phyloP scores from a whole-genome alignment of 2,797 vertebrate genomes.

The Danio tinwini region DNA sequence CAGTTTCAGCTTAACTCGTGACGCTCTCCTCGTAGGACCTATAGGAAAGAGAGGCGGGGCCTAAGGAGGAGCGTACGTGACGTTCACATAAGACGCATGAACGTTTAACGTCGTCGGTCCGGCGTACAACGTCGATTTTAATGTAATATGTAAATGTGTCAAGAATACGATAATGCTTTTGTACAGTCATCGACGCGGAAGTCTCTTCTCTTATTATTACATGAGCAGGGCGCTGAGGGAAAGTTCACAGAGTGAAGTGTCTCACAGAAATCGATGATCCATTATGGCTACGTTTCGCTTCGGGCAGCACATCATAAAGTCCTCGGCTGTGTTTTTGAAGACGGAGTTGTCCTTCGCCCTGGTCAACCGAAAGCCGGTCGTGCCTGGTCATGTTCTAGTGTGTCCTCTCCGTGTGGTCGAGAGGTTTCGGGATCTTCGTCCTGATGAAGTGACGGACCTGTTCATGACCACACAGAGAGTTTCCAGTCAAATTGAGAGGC shows the following conservation, averaged over 20 bases:
- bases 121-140: not conserved
- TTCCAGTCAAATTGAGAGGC: too few relatives aligned
- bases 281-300: slow-evolving; percentile 74
- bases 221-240: too few relatives aligned
- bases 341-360: slow-evolving; percentile 87
- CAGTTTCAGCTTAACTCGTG: not conserved
- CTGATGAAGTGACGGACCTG: too few relatives aligned
- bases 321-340: slow-evolving; percentile 83
- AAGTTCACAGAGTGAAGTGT: too few relatives aligned
- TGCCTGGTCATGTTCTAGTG: slow-evolving; percentile 74
- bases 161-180: too few relatives aligned
- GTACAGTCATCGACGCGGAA: too few relatives aligned
- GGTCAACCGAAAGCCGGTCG: slow-evolving; percentile 88
- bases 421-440: not conserved
- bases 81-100: not conserved
- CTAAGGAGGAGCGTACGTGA: not conserved
- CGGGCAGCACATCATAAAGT: slow-evolving; percentile 86
- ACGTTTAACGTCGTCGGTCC: not conserved
- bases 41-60: slow-evolving; percentile 17
- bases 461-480: too few relatives aligned
- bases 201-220: too few relatives aligned
- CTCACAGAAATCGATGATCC: not conserved
- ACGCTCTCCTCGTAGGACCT: not conserved
- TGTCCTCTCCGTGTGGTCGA: too few relatives aligned
- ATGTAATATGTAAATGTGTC: not conserved